Evolutionary conservation across 2,113 vertebrate species (phyloP), one percentile per base, ranked within the genome.

Genomic region (Toxotes chatareus): DNA sequence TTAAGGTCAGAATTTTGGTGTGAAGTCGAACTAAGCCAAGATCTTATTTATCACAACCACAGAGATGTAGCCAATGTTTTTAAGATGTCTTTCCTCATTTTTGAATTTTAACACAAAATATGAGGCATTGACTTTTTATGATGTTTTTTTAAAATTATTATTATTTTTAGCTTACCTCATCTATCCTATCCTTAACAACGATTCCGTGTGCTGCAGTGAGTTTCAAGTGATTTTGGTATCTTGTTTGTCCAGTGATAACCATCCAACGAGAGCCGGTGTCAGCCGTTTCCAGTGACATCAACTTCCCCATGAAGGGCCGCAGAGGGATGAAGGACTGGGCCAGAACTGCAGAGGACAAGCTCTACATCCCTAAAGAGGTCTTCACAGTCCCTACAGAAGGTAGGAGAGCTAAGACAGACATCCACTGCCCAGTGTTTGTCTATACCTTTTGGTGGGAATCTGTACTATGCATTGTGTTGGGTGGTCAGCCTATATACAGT

Each of bases 301-400:
- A 99, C 79, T 99, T 99, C 89, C 98, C 98, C 64, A 97, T 99
- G 98, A 96, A 96, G 84, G 98, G 98, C 10, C 96, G 98, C 16
- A 93, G 98, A 90, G 98, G 98, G 62, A 99, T 99, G 98, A 99
- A 99, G 91, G 98, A 99, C 90, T 99, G 98, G 98, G 98, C 98
- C 9, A 95, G 97, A 70, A 97, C 96, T 85, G 97, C 98, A 0
- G 98, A 99, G 86, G 98, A 99, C 93, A 99, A 98, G 62, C 97
- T 99, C 88, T 99, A 96, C 94, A 97, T 99, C 87, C 98, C 98
- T 66, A 96, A 99, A 95, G 97, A 99, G 91, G 97, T 99, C 90
- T 97, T 99, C 87, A 97, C 94, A 87, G 94, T 95, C 51, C 94
- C 97, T 7, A 92, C 96, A 1, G 95, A 97, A 14, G 97, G 97